A percentile compares a stretch with the other conserved stretches of the same genome.
Evolutionary conservation across 2,113 vertebrate species (phyloP).

Genomic region (Nesoenas mayeri): DNA sequence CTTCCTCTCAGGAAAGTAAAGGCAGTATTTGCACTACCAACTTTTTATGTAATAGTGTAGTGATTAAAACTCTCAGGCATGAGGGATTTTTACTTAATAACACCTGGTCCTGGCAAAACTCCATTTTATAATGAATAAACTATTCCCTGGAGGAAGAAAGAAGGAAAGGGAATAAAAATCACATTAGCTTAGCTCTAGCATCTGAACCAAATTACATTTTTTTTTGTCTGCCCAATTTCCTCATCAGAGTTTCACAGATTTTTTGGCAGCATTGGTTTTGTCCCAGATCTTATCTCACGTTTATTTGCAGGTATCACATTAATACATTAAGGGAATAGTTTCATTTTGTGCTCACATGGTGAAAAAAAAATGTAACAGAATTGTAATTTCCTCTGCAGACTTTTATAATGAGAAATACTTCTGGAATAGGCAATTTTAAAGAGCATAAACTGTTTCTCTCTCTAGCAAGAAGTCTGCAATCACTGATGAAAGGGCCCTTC

Average conservation of each 20-base stretch:
- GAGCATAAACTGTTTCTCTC: not conserved
- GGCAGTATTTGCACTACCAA: not conserved
- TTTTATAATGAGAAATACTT: slow-evolving; percentile 38
- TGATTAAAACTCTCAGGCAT: not conserved
- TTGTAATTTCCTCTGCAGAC: slow-evolving; percentile 4
- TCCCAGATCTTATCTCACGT: not conserved
- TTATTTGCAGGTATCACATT: not conserved
- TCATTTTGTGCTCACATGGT: not conserved
- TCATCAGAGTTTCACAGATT: not conserved
- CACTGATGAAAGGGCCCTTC: not conserved
- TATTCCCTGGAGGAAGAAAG: not conserved
- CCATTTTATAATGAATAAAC: not conserved
- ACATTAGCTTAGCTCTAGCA: not conserved
- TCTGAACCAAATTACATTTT: not conserved
- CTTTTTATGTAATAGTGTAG: not conserved
- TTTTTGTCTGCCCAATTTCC: not conserved
- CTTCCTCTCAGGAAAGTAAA: not conserved
- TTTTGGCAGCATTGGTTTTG: not conserved
- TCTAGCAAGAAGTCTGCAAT: not conserved
- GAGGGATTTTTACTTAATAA: not conserved
- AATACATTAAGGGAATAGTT: not conserved
- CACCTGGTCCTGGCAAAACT: not conserved
- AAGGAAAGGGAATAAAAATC: not conserved
- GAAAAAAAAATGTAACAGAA: not conserved
- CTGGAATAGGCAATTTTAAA: slow-evolving; percentile 1